phyloP scores from a whole-genome alignment of 30 jellyfish, hydroid and myxozoan genomes.

The Aurelia coerulea region DNA sequence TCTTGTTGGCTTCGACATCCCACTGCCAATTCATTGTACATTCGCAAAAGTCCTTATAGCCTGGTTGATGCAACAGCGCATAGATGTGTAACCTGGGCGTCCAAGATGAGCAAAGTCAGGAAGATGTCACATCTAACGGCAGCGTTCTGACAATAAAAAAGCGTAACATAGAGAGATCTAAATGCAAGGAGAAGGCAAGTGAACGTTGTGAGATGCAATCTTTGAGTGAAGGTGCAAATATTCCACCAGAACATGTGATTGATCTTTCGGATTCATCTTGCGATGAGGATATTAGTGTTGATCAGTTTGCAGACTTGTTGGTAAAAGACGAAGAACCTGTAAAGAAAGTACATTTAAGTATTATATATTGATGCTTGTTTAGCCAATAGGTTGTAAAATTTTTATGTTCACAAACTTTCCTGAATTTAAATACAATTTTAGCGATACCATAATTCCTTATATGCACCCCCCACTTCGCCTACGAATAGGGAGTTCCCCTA shows the following conservation, averaged over 20 bases:
- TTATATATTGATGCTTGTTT: too few species aligned
- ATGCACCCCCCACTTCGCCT: too few species aligned
- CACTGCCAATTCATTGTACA: slow-evolving; percentile 15
- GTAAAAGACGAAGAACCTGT: background rate
- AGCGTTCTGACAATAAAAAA: background rate
- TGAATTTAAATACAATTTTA: too few species aligned
- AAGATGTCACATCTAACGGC: background rate
- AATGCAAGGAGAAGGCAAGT: slow-evolving; percentile 21
- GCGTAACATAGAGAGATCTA: background rate
- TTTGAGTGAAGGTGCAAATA: background rate
- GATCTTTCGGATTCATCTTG: background rate
- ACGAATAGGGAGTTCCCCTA: too few species aligned
- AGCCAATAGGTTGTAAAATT: too few species aligned
- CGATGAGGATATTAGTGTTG: background rate
- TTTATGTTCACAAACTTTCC: too few species aligned
- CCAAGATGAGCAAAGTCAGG: background rate
- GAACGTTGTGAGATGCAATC: slow-evolving; percentile 11
- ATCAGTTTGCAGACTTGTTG: background rate
- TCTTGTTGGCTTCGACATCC: slow-evolving; percentile 43
- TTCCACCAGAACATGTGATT: background rate
- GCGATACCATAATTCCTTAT: too few species aligned
- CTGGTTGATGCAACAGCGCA: slow-evolving; percentile 38
- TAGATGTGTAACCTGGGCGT: slow-evolving; percentile 20
- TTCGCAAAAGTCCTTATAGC: slow-evolving; percentile 33
- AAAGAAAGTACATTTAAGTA: background rate